phyloP scores from a whole-genome alignment of 2,797 vertebrate genomes.

The Ibycter americanus region DNA sequence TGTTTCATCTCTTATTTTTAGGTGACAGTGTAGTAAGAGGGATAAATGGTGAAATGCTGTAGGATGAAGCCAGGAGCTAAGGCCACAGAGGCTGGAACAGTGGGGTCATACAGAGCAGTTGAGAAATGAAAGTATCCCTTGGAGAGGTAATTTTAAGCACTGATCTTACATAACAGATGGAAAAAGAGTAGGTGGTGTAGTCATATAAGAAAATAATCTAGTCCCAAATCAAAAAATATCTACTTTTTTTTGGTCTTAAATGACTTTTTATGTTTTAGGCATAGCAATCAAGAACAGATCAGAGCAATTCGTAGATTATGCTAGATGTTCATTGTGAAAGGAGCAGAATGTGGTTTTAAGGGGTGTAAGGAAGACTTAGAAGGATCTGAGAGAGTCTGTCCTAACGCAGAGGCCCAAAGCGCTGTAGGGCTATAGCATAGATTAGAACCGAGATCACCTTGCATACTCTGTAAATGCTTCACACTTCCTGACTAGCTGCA shows the following conservation, averaged over 20 bases:
- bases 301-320: not conserved
- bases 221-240: not conserved
- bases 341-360: not conserved
- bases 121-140: not conserved
- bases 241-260: not conserved
- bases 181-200: not conserved
- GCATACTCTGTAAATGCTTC: not conserved
- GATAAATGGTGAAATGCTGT: not conserved
- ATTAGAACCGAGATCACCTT: not conserved
- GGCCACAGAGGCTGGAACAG: not conserved
- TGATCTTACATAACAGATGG: not conserved
- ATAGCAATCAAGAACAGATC: not conserved
- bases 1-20: not conserved
- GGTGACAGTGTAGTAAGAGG: not conserved
- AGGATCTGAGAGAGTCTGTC: not conserved
- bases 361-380: not conserved
- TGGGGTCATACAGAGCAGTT: not conserved
- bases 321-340: not conserved
- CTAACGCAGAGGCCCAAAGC: not conserved
- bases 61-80: not conserved
- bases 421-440: not conserved
- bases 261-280: not conserved
- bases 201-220: not conserved
- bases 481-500: not conserved
- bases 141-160: not conserved